phyloP scores from a whole-genome alignment of 2,113 vertebrate species.

The Benitochromis conjunctus region DNA sequence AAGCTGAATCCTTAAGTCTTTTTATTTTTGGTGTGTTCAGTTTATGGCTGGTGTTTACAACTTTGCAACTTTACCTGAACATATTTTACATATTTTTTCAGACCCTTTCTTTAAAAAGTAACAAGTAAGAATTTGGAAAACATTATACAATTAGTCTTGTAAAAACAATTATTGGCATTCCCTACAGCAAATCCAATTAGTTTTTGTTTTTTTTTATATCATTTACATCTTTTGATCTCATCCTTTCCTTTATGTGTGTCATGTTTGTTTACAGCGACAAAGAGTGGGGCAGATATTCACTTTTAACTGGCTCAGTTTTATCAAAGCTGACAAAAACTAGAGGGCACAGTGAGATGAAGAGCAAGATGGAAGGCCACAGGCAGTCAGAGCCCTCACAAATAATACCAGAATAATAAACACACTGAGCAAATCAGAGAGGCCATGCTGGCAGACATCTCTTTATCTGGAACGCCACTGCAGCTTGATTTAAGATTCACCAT shows the following conservation, averaged over 20 bases:
- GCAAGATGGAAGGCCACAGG: not conserved
- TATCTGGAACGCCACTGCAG: not conserved
- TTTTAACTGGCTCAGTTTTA: slow-evolving; percentile 14
- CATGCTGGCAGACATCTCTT: slow-evolving; percentile 3
- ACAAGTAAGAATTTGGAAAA: not conserved
- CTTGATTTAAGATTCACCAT: not conserved
- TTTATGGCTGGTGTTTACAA: not conserved
- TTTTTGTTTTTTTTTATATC: not conserved
- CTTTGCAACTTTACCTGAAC: not conserved
- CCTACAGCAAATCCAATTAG: not conserved
- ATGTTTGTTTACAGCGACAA: not conserved
- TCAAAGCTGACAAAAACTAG: slow-evolving; percentile 26
- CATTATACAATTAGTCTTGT: not conserved
- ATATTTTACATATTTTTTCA: not conserved
- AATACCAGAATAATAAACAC: slow-evolving; percentile 17
- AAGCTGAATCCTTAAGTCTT: not conserved
- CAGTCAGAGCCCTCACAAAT: not conserved
- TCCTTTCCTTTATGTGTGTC: not conserved
- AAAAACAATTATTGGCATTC: not conserved
- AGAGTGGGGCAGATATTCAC: not conserved
- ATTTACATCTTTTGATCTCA: not conserved
- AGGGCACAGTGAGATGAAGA: not conserved
- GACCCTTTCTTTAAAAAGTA: not conserved
- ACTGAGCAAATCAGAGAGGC: not conserved
- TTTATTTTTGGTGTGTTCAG: not conserved